Percentiles rank a stretch among this genome's conserved stretches.
These are phyloP conservation scores for Hypanus sabinus DNA, from an alignment of 2,113 vertebrate genomes.

Conservation along the genomic window DNA sequence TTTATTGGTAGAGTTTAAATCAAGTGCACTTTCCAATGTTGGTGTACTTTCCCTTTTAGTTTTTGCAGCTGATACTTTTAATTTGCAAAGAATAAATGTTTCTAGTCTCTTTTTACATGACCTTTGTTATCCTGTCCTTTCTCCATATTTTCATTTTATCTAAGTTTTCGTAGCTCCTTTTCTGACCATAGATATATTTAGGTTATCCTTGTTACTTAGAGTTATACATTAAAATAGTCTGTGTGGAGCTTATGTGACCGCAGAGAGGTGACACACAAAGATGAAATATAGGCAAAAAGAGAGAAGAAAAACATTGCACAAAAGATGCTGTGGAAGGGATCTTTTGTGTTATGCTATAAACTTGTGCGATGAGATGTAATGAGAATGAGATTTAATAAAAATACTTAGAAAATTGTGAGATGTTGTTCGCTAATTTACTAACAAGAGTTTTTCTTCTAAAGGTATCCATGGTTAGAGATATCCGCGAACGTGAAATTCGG, in stretches of 20 bases:
- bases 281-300: neutral
- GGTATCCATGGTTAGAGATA: constrained; percentile 98
- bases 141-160: neutral
- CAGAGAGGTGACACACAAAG: neutral
- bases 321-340: neutral
- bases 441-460: constrained; percentile 45
- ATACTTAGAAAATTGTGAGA: neutral
- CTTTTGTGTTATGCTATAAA: neutral
- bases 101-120: too few species aligned
- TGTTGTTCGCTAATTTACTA: neutral
- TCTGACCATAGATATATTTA: neutral
- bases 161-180: neutral
- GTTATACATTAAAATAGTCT: neutral
- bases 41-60: neutral
- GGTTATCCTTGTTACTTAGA: neutral
- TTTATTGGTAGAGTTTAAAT: neutral
- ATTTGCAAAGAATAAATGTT: too few species aligned
- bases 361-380: neutral
- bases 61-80: neutral
- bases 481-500: constrained; percentile 88
- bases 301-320: neutral
- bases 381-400: neutral
- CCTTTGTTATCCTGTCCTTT: neutral
- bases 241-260: neutral
- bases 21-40: neutral